phyloP scores from a whole-genome alignment of 2,797 vertebrate species.

The Pseudocheirus occidentalis region DNA sequence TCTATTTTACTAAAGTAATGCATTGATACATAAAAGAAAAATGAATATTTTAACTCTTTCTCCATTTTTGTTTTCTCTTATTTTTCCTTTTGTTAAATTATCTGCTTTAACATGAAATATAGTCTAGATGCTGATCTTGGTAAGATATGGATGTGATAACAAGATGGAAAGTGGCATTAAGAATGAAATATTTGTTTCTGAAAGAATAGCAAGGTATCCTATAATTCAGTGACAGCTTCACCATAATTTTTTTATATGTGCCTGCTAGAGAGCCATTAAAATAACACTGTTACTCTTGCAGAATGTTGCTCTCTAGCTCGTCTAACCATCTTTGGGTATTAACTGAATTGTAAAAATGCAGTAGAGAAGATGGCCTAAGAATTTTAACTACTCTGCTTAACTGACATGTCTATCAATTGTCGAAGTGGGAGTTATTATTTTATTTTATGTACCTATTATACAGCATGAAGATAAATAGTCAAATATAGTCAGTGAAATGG shows the following conservation, averaged over 20 bases:
- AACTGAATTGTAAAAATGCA: conserved; percentile 7
- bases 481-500: not conserved
- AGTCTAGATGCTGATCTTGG: conserved; percentile 3
- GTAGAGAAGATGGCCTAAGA: conserved; percentile 6
- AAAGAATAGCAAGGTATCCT: conserved; percentile 43
- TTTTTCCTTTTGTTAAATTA: conserved; percentile 72
- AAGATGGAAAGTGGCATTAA: conserved; percentile 69
- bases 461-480: not conserved
- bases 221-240: conserved; percentile 18
- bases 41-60: conserved; percentile 62
- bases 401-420: conserved; percentile 35
- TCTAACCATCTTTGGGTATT: not conserved
- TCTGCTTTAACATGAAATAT: conserved; percentile 53
- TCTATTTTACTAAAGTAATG: conserved; percentile 49
- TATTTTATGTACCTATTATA: not conserved
- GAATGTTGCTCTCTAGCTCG: conserved; percentile 28
- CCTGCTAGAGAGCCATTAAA: not conserved
- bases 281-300: not conserved
- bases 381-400: not conserved
- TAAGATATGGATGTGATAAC: conserved; percentile 51
- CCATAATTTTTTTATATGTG: conserved; percentile 8
- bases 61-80: conserved; percentile 42
- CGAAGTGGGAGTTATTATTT: not conserved
- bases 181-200: conserved; percentile 59
- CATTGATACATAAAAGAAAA: conserved; percentile 57